These are phyloP conservation scores for Rhodeus uyekii DNA, from an alignment of 2,797 vertebrate genomes.

Conservation along the genomic window DNA sequence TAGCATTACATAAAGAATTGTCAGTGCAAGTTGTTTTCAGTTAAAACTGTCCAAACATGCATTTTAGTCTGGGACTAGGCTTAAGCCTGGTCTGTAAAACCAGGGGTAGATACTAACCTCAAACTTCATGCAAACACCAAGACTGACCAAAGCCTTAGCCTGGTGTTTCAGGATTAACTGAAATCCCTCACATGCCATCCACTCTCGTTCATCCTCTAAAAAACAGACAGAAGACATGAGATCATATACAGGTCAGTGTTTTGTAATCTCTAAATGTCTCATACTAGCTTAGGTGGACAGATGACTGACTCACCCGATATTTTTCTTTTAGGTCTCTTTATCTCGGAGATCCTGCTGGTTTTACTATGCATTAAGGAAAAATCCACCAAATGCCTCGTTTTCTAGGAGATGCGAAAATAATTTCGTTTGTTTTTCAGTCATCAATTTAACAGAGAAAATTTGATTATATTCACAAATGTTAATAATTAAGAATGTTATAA, in stretches of 20 bases:
- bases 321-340: constrained; percentile 65
- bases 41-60: neutral
- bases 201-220: constrained; percentile 76
- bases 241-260: neutral
- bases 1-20: no score
- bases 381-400: constrained; percentile 76
- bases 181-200: constrained; percentile 91
- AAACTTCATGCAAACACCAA: constrained; percentile 81
- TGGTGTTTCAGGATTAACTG: constrained; percentile 88
- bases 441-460: no score
- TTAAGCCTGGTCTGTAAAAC: neutral
- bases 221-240: constrained; percentile 4
- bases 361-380: constrained; percentile 38
- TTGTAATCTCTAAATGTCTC: no score
- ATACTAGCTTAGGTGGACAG: no score
- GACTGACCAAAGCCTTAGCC: constrained; percentile 81
- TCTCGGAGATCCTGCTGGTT: constrained; percentile 68
- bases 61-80: neutral
- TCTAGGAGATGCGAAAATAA: constrained; percentile 69
- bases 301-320: constrained; percentile 70
- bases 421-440: neutral
- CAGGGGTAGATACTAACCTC: constrained; percentile 72
- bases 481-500: no score
- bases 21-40: no score
- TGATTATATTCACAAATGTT: no score